Evolutionary conservation across 2,888 invertebrate species (phyloP).

Genomic region (Neria commutata): DNA sequence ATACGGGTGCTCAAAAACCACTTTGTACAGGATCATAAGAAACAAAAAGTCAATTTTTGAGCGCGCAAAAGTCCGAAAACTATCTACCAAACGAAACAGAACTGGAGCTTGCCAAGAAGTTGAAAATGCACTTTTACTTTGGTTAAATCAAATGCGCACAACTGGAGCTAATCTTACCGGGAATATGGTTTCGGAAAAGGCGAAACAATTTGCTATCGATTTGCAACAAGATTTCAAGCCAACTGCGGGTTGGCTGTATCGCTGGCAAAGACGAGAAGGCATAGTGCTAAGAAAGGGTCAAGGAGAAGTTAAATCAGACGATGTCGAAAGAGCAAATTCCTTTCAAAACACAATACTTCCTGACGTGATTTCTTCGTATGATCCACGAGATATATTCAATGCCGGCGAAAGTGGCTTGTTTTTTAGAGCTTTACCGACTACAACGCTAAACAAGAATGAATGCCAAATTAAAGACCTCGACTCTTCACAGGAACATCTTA

Average conservation of each 20-base stretch:
- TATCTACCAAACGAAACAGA: conserved; percentile 17
- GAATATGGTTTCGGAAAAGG: conserved; percentile 26
- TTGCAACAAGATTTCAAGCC: conserved; percentile 22
- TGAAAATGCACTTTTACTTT: conserved; percentile 17
- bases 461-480: conserved; percentile 16
- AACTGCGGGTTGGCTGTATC: conserved; percentile 21
- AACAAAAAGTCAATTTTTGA: conserved; percentile 12
- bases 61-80: conserved; percentile 11
- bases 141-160: conserved; percentile 24
- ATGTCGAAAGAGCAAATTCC: conserved; percentile 18
- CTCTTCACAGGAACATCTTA: conserved; percentile 22
- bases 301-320: conserved; percentile 25
- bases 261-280: conserved; percentile 28
- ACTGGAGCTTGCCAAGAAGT: conserved; percentile 17
- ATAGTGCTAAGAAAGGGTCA: conserved; percentile 24
- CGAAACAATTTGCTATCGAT: conserved; percentile 27
- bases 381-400: conserved; percentile 24
- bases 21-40: conserved; percentile 18
- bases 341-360: conserved; percentile 17
- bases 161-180: conserved; percentile 20
- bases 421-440: conserved; percentile 25
- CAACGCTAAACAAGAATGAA: conserved; percentile 21
- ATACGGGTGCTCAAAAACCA: conserved; percentile 16
- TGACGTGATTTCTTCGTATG: conserved; percentile 14
- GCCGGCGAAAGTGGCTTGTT: conserved; percentile 28